Conservation (phyloP, 2,888 invertebrate genomes). For the Apoda limacodes region DNA sequence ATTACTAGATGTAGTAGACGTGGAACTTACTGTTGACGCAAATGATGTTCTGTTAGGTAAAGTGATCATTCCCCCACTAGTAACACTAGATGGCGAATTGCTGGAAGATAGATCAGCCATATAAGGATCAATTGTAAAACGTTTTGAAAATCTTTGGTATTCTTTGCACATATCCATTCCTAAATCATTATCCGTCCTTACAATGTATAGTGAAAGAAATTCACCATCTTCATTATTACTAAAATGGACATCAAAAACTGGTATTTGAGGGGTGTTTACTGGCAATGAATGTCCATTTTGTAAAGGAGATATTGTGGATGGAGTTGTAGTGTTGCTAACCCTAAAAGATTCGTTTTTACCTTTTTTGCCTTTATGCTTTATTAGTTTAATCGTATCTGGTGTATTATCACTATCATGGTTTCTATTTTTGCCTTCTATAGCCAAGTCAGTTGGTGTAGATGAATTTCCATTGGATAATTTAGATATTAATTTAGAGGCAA, state of each 20-base stretch:
- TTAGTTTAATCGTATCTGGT: slow-evolving; percentile 47
- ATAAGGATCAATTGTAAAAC: slow-evolving; percentile 59
- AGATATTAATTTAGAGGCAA: slow-evolving; percentile 51
- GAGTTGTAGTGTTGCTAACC: slow-evolving; percentile 51
- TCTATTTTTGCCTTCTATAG: slow-evolving; percentile 24
- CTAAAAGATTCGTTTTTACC: slow-evolving; percentile 50
- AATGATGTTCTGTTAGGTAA: slow-evolving; percentile 55
- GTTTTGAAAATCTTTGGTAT: slow-evolving; percentile 58
- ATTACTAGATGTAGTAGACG: slow-evolving; percentile 48
- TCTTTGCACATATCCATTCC: slow-evolving; percentile 61
- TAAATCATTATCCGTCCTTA: slow-evolving; percentile 54
- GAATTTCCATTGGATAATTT: slow-evolving; percentile 62
- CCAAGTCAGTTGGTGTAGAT: slow-evolving; percentile 50
- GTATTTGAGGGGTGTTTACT: slow-evolving; percentile 46
- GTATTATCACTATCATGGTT: slow-evolving; percentile 43
- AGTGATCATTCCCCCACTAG: slow-evolving; percentile 54
- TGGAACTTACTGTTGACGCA: slow-evolving; percentile 52
- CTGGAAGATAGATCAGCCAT: slow-evolving; percentile 52
- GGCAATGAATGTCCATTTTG: slow-evolving; percentile 58
- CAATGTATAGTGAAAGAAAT: slow-evolving; percentile 53
- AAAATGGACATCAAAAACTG: slow-evolving; percentile 55
- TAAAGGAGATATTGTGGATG: slow-evolving; percentile 60
- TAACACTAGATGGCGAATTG: slow-evolving; percentile 60
- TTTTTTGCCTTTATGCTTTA: slow-evolving; percentile 34
- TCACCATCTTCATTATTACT: slow-evolving; percentile 59